Conservation (phyloP, 92 coral and sea anemone species). For the Epizoanthus fatuus region DNA sequence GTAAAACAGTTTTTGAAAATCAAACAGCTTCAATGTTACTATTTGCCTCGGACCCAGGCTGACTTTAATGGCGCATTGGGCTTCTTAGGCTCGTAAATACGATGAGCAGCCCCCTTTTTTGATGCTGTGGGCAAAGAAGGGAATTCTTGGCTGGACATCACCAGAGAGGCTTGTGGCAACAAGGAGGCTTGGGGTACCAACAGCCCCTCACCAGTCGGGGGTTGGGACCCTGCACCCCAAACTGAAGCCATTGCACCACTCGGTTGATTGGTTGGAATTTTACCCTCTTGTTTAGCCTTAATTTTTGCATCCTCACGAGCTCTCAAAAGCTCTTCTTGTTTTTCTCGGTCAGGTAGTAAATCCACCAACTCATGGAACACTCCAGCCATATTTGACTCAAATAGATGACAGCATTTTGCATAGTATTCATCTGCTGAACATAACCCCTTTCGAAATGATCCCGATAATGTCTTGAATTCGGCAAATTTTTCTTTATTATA, state of each 20-base stretch:
- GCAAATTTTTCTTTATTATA: conserved; percentile 79
- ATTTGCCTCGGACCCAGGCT: conserved; percentile 94
- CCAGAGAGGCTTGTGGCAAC: not conserved
- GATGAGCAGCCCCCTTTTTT: conserved; percentile 48
- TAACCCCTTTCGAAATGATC: conserved; percentile 82
- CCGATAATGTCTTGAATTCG: conserved; percentile 86
- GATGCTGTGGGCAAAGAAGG: conserved; percentile 81
- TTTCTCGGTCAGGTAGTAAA: conserved; percentile 87
- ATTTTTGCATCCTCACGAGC: conserved; percentile 89
- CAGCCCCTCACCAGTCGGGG: not conserved
- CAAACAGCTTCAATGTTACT: not conserved
- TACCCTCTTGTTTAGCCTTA: conserved; percentile 62
- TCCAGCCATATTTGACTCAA: conserved; percentile 72
- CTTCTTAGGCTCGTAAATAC: conserved; percentile 49
- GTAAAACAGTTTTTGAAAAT: not conserved
- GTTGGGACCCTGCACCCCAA: conserved; percentile 9
- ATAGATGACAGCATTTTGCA: conserved; percentile 74
- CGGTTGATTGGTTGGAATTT: not conserved
- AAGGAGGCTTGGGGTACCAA: not conserved
- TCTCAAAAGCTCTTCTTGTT: conserved; percentile 72
- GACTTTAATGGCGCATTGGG: conserved; percentile 69
- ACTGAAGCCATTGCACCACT: not conserved
- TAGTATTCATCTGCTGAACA: conserved; percentile 86
- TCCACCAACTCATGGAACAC: conserved; percentile 89
- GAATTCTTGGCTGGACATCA: conserved; percentile 68